Percentiles rank a stretch among this genome's conserved stretches.
Evolutionary conservation across 1,140 invertebrate genomes (phyloP).

Genomic region (Leptopilina boulardi): DNA sequence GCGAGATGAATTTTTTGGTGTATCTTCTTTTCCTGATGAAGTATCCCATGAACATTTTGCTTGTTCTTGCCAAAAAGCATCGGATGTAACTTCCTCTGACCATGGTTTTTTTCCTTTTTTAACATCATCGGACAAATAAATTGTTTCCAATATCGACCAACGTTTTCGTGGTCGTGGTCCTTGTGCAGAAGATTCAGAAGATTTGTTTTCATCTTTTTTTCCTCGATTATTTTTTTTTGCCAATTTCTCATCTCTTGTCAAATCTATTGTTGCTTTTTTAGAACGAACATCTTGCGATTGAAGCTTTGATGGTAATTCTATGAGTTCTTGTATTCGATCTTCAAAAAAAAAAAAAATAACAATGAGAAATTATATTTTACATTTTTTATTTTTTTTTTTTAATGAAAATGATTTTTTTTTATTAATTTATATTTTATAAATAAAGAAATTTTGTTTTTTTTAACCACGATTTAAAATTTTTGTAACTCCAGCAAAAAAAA

Average conservation of each 20-base stretch:
- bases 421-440: neutral
- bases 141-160: constrained; percentile 53
- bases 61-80: neutral
- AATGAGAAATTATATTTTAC: neutral
- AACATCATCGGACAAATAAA: constrained; percentile 44
- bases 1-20: neutral
- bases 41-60: constrained; percentile 2
- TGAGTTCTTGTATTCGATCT: neutral
- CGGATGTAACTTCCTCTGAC: constrained; percentile 40
- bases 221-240: constrained; percentile 2
- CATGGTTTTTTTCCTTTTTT: constrained; percentile 56
- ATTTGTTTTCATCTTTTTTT: neutral
- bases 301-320: neutral
- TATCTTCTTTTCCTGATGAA: constrained; percentile 18
- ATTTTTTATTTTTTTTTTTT: neutral
- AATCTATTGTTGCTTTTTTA: neutral
- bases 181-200: constrained; percentile 41
- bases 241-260: constrained; percentile 8
- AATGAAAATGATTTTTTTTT: too few species aligned
- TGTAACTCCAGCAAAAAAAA: too few species aligned
- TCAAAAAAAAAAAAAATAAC: neutral
- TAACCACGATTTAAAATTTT: too few species aligned
- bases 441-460: too few species aligned
- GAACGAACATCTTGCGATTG: neutral
- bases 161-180: constrained; percentile 51